phyloP scores from a whole-genome alignment of 2,888 invertebrate species.

The Beris chalybata region DNA sequence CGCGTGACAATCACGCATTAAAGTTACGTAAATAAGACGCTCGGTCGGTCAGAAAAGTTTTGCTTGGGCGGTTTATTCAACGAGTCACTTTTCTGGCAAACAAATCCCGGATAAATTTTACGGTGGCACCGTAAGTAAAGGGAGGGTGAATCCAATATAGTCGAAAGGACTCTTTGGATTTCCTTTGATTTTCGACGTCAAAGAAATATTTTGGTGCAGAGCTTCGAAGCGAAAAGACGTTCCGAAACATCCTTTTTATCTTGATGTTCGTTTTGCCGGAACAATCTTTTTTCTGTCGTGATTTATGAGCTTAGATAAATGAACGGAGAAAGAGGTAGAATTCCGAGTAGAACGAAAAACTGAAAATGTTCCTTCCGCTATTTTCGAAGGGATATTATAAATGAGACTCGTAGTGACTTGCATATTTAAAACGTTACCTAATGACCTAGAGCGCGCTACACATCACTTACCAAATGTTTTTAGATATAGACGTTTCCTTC shows the following conservation, averaged over 20 bases:
- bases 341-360: not conserved
- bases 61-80: not conserved
- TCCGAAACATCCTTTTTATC: slow-evolving; percentile 26
- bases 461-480: no score
- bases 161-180: not conserved
- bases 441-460: no score
- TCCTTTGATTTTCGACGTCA: slow-evolving; percentile 7
- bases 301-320: slow-evolving; percentile 18
- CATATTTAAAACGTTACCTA: not conserved
- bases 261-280: slow-evolving; percentile 14
- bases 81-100: not conserved
- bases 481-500: no score
- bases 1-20: slow-evolving; percentile 20
- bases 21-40: slow-evolving; percentile 12
- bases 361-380: not conserved
- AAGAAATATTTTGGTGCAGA: not conserved
- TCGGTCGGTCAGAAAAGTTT: not conserved
- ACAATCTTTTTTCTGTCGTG: slow-evolving; percentile 29
- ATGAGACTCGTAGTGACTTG: not conserved
- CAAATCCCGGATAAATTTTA: slow-evolving; percentile 11
- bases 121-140: not conserved
- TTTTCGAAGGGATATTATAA: not conserved
- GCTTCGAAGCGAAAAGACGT: slow-evolving; percentile 8
- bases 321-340: not conserved
- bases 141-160: not conserved